Base-by-base conservation (phyloP, 1,140 invertebrate species). In the Sarcophaga peregrina region DNA sequence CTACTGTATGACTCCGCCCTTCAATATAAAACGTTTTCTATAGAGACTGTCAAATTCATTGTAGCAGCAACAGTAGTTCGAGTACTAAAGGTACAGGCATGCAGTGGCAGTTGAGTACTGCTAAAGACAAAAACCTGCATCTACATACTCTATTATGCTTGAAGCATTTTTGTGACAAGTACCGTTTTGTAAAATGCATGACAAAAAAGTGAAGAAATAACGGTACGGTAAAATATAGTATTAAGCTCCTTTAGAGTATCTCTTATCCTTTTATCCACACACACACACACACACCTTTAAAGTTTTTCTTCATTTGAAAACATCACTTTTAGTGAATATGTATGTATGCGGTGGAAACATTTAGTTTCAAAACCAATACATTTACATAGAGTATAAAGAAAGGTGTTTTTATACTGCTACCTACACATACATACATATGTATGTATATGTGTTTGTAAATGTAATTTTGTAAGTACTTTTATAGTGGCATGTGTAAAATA, bases 81-180 rank as follows among this genome's bases (percentile, higher is more conserved):
- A 37, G 25, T 37, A 37, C 25, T 37, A 37, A 37, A 37, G 25
- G 1, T 37, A 37, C 25, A 37, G 25, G 4, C 25, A 13, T 2
- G 2, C 54, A 15, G 1, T 15, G 15, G n/a, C 54, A 62, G 15
- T n/a, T 2, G 25, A 62, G 54, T 11, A 62, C 2, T n/a, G 15
- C 54, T 62, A 62, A 62, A 62, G 25, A 37, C 25, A 37, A 37
- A 37, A 37, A 37, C 25, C 25, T 37, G 25, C 4, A 37, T 68
- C 4, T 20, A 17, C 17, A 68, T 68, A 20, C 58, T 5, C n/a
- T 68, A 68, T 68, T 68, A 68, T 68, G n/a, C n/a, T 17, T 68
- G 58, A 68, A 68, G 58, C n/a, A 68, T 9, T 68, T 68, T 68
- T 68, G n/a, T 68, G n/a, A 68, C 58, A 68, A 68, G n/a, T 68